Conservation (phyloP, 2,113 vertebrate species). For the Sinocyclocheilus anophthalmus region DNA sequence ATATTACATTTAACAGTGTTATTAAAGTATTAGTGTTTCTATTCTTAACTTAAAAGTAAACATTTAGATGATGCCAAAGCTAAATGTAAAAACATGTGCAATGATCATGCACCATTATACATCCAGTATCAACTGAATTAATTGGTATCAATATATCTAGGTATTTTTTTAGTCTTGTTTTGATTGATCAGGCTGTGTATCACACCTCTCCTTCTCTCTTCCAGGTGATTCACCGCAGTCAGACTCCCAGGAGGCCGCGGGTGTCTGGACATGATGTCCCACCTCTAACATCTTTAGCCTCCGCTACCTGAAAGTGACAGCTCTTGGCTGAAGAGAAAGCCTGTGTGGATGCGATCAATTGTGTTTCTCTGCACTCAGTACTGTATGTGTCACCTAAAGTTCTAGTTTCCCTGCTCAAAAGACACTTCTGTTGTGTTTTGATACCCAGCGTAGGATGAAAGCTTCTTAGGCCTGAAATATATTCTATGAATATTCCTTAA, state of each 20-base stretch:
- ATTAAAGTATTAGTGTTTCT: background rate
- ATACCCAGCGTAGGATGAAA: background rate
- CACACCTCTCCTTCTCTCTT: background rate
- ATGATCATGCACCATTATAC: background rate
- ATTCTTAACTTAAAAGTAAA: background rate
- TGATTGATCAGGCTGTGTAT: background rate
- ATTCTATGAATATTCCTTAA: background rate
- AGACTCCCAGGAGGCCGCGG: slow-evolving; percentile 18
- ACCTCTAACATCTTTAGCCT: slow-evolving; percentile 12
- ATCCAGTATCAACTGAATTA: background rate
- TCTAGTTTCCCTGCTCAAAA: background rate
- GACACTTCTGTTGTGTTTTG: background rate
- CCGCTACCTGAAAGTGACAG: slow-evolving; percentile 14
- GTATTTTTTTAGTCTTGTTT: background rate
- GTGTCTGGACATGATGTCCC: slow-evolving; percentile 47
- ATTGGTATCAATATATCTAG: background rate
- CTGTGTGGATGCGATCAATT: background rate
- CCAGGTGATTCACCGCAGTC: slow-evolving; percentile 8
- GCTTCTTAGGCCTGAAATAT: background rate
- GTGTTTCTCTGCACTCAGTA: background rate
- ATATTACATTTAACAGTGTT: background rate
- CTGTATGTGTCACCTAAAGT: background rate
- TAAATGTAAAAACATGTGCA: background rate
- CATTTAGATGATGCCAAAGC: background rate
- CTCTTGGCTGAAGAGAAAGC: background rate